Conservation (phyloP, 2,797 vertebrate genomes). For the Sylvilagus floridanus region DNA sequence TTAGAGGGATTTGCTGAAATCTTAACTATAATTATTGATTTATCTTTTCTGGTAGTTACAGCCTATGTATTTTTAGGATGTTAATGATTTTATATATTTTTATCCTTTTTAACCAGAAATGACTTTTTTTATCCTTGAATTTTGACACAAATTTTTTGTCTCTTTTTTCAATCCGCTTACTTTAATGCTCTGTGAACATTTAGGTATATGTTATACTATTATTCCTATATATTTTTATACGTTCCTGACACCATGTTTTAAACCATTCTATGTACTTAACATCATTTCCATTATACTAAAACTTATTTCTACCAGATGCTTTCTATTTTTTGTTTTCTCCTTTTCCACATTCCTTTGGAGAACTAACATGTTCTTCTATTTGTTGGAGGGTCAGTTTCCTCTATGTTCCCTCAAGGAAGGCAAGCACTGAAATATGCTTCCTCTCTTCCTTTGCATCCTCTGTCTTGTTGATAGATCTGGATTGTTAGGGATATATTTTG, state of each 20-base stretch:
- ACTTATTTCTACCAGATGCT: background rate
- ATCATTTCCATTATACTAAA: background rate
- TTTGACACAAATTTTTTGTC: constrained; percentile 45
- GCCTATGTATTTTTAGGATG: background rate
- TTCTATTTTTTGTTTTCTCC: constrained; percentile 10
- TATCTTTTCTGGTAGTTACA: background rate
- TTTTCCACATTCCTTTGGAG: background rate
- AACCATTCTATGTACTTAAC: background rate
- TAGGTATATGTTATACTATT: background rate
- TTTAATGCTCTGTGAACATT: background rate
- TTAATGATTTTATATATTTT: background rate
- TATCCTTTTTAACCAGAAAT: constrained; percentile 1
- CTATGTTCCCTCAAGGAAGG: background rate
- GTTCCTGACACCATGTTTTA: background rate
- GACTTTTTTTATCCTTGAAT: background rate
- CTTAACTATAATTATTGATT: background rate
- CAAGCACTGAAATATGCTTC: background rate
- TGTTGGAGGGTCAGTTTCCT: constrained; percentile 38
- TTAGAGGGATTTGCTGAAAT: background rate
- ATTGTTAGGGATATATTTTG: background rate
- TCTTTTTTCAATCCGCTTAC: constrained; percentile 9
- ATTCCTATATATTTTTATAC: background rate
- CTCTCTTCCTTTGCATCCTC: background rate
- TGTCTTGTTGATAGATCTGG: background rate
- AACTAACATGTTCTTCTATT: background rate